Base-by-base conservation (phyloP, 2,113 vertebrate genomes). In the Labrus mixtus region DNA sequence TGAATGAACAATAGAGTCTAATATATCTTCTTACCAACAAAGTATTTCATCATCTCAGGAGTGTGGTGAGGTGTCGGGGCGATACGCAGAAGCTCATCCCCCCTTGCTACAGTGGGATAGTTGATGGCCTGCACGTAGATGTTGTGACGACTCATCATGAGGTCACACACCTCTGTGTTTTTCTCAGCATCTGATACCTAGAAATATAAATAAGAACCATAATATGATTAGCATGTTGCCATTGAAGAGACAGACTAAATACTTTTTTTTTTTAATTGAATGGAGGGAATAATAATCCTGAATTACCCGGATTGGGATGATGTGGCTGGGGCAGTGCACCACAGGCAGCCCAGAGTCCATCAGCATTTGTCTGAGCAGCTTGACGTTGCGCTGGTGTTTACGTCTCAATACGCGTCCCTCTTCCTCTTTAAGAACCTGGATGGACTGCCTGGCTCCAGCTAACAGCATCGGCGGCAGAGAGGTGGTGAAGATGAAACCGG, bases 91-190 rank as follows among this genome's bases (percentile, higher is more conserved):
- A 99, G 95, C 84, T 99, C 98, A 5, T 98, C 96, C 33, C 98
- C 97, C 0, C 94, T 95, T 4, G 97, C 95, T 11, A 99, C 98
- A 0, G 98, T 99, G 0, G 97, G 98, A 81, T 98, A 98, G 78
- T 99, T 99, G 87, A 99, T 99, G 33, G 98, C 98, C 82, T 99
- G 98, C 59, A 99, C 97, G 0, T 99, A 99, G 89, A 99, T 96
- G 90, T 97, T 97, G 79, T 98, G 95, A 62, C 94, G 94, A 76
- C 94, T 97, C 97, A 99, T 97, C 83, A 99, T 93, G 68, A 96
- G 88, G 71, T 99, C 97, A 87, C 96, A 99, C 56, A 99, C 93
- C 48, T 95, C 93, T 0, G 97, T 96, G 83, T 99, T 99, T 90
- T 97, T 98, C 83, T 97, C 97, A 12, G 98, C 98, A 62, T 99